Evolutionary conservation across 2,888 invertebrate species (phyloP).

Genomic region (Branchinecta sandiegonensis): DNA sequence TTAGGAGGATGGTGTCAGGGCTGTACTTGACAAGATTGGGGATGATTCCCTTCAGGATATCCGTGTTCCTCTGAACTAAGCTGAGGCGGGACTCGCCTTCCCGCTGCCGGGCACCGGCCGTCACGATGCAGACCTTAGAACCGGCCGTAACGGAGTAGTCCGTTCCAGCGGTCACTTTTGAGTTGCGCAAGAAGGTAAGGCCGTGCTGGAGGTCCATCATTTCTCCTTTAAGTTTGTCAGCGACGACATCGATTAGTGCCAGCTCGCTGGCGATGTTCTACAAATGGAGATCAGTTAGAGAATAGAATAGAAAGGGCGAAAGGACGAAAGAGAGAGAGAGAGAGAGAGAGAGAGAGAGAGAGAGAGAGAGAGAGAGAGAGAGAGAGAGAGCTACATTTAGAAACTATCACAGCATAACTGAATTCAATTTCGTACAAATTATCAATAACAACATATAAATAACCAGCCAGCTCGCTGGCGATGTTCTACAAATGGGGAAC

Average conservation of each 20-base stretch:
- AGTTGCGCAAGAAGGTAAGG: slow-evolving; percentile 62
- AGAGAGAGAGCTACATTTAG: background rate
- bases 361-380: slow-evolving; percentile 9
- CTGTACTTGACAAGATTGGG: slow-evolving; percentile 67
- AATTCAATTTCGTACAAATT: too few relatives aligned
- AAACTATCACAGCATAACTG: background rate
- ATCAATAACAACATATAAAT: too few relatives aligned
- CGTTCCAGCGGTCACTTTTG: slow-evolving; percentile 57
- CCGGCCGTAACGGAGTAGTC: slow-evolving; percentile 63
- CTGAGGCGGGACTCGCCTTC: slow-evolving; percentile 76
- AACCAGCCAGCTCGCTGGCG: slow-evolving; percentile 64
- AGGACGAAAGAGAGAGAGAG: slow-evolving; percentile 13
- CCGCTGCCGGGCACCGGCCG: slow-evolving; percentile 77
- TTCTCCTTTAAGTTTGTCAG: slow-evolving; percentile 71
- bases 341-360: slow-evolving; percentile 14
- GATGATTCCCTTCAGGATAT: slow-evolving; percentile 70
- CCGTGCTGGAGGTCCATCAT: slow-evolving; percentile 85
- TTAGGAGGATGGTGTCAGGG: slow-evolving; percentile 65
- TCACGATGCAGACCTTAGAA: slow-evolving; percentile 71
- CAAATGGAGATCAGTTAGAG: slow-evolving; percentile 26
- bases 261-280: slow-evolving; percentile 65
- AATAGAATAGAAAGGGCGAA: slow-evolving; percentile 8
- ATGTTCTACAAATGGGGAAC: slow-evolving; percentile 43
- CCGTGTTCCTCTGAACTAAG: slow-evolving; percentile 76
- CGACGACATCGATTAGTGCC: slow-evolving; percentile 63